Evolutionary conservation across 2,113 vertebrate genomes (phyloP).

Genomic region (Takifugu bimaculatus): DNA sequence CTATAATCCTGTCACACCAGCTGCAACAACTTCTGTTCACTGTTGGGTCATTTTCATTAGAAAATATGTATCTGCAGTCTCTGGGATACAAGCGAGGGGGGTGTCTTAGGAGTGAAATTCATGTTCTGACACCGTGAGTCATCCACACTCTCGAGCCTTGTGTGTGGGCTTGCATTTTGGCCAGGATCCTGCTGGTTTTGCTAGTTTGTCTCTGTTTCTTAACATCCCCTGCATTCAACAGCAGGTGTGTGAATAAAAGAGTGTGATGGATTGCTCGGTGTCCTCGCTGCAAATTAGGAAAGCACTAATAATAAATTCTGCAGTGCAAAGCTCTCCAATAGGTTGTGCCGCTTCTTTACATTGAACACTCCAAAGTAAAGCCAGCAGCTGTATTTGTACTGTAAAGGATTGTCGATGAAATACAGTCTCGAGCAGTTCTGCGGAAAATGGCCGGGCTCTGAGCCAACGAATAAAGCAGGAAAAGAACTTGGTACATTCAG

Average conservation of each 20-base stretch:
- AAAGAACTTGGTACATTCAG: too few species aligned
- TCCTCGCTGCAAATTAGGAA: conserved; percentile 24
- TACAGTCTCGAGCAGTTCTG: too few species aligned
- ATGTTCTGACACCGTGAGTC: conserved; percentile 26
- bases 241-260: conserved; percentile 40
- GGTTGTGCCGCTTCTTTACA: neutral
- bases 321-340: neutral
- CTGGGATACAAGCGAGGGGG: conserved; percentile 31
- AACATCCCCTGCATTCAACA: conserved; percentile 30
- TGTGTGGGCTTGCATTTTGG: conserved; percentile 35
- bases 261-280: conserved; percentile 45
- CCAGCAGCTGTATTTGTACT: neutral
- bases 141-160: conserved; percentile 13
- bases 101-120: conserved; percentile 28
- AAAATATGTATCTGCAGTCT: conserved; percentile 18
- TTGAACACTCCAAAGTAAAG: too few species aligned
- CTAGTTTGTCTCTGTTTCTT: conserved; percentile 27
- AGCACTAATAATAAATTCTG: conserved; percentile 18
- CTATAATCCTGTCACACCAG: conserved; percentile 24
- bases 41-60: conserved; percentile 14
- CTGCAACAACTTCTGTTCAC: conserved; percentile 10
- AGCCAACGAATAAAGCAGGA: too few species aligned
- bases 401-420: conserved; percentile 5
- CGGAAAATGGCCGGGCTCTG: too few species aligned
- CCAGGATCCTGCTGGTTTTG: conserved; percentile 17